These are phyloP conservation scores for Cephonodes hylas DNA, from an alignment of 2,888 invertebrate genomes.

Conservation along the genomic window DNA sequence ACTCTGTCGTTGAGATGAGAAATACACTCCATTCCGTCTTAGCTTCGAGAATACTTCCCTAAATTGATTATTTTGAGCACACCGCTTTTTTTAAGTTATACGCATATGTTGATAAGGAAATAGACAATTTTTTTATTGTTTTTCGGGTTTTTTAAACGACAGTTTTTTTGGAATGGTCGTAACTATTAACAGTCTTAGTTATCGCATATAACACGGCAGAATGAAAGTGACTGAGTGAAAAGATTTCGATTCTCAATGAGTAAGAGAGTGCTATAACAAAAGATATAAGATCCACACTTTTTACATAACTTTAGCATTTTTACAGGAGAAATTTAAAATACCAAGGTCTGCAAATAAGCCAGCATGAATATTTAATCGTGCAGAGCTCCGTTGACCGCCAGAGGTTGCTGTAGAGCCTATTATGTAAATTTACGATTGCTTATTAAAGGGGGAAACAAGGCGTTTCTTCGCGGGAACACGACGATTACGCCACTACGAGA, in stretches of 20 bases:
- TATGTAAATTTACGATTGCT: slow-evolving; percentile 36
- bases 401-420: slow-evolving; percentile 26
- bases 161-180: too few relatives aligned
- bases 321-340: not conserved
- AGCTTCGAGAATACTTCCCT: slow-evolving; percentile 20
- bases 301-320: not conserved
- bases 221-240: too few relatives aligned
- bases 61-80: slow-evolving; percentile 21
- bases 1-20: slow-evolving; percentile 18
- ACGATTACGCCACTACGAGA: not conserved
- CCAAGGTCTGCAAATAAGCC: slow-evolving; percentile 11
- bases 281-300: not conserved
- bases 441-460: slow-evolving; percentile 30
- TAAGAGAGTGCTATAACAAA: too few relatives aligned
- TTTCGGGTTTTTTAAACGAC: too few relatives aligned
- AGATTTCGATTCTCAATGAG: too few relatives aligned
- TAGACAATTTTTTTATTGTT: too few relatives aligned
- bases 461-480: slow-evolving; percentile 3
- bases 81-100: slow-evolving; percentile 19
- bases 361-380: slow-evolving; percentile 33
- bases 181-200: too few relatives aligned
- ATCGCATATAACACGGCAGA: too few relatives aligned
- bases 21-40: slow-evolving; percentile 20
- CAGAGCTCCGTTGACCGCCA: slow-evolving; percentile 26
- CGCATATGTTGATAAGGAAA: too few relatives aligned